phyloP scores from a whole-genome alignment of 2,888 invertebrate species.

The Orchesella flavescens region DNA sequence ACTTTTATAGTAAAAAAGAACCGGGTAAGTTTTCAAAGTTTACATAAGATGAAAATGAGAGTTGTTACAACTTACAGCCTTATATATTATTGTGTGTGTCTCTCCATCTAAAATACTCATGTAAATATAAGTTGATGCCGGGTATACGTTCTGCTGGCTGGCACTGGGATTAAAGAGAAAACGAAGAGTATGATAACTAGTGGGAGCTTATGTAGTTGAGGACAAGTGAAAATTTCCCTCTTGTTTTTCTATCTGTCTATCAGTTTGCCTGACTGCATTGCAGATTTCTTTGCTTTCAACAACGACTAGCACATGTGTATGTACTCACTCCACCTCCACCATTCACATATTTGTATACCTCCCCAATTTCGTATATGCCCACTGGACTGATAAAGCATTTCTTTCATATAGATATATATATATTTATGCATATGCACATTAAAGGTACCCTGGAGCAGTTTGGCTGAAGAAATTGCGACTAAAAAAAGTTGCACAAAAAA shows the following conservation, averaged over 20 bases:
- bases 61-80: no score
- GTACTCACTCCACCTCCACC: no score
- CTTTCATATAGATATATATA: not conserved
- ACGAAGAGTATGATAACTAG: not conserved
- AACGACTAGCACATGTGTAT: no score
- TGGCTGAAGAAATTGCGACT: not conserved
- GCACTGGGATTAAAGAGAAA: not conserved
- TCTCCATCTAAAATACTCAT: no score
- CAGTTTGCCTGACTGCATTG: conserved; percentile 27
- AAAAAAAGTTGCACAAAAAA: conserved; percentile 18
- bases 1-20: no score
- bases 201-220: not conserved
- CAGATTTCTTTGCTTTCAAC: conserved; percentile 1
- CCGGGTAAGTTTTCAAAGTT: no score
- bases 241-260: conserved; percentile 2
- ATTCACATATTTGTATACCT: no score
- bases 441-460: not conserved
- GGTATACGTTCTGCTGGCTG: not conserved
- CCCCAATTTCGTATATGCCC: not conserved
- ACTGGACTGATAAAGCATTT: not conserved
- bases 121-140: not conserved
- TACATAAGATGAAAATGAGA: no score
- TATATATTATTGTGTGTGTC: no score
- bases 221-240: conserved; percentile 12
- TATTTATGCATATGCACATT: not conserved